phyloP scores from a whole-genome alignment of 2,113 vertebrate species.

The Todiramphus chloris region DNA sequence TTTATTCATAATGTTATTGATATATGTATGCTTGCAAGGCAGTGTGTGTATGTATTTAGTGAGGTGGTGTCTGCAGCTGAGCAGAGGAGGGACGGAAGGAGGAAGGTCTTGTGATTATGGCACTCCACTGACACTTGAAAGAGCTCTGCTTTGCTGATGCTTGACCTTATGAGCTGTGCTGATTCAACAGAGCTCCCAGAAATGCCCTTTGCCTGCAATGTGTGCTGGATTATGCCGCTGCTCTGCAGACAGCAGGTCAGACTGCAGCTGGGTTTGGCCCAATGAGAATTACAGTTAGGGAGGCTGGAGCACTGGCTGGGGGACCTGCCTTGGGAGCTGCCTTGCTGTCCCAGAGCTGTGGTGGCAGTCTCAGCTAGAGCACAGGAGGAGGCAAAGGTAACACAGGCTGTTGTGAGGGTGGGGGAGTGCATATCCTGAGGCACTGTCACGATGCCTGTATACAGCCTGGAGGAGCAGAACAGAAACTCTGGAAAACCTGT shows the following conservation, averaged over 20 bases:
- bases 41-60: fast-evolving
- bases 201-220: background rate
- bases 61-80: background rate
- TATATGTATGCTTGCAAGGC: background rate
- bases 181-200: background rate
- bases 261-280: background rate
- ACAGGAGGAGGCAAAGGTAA: background rate
- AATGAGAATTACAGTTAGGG: background rate
- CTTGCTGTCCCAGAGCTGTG: background rate
- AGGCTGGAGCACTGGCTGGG: background rate
- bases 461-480: background rate
- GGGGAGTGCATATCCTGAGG: fast-evolving
- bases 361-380: background rate
- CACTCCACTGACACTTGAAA: background rate
- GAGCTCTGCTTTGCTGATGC: background rate
- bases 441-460: background rate
- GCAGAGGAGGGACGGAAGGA: background rate
- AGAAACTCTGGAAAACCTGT: background rate
- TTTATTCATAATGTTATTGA: background rate
- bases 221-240: background rate
- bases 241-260: background rate
- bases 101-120: background rate
- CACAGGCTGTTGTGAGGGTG: background rate
- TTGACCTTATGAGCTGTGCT: fast-evolving
- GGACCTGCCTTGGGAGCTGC: background rate